Evolutionary conservation across 2,888 invertebrate species (phyloP), one percentile per base, ranked within the genome.

Genomic region (Hypselothyrea guttata): DNA sequence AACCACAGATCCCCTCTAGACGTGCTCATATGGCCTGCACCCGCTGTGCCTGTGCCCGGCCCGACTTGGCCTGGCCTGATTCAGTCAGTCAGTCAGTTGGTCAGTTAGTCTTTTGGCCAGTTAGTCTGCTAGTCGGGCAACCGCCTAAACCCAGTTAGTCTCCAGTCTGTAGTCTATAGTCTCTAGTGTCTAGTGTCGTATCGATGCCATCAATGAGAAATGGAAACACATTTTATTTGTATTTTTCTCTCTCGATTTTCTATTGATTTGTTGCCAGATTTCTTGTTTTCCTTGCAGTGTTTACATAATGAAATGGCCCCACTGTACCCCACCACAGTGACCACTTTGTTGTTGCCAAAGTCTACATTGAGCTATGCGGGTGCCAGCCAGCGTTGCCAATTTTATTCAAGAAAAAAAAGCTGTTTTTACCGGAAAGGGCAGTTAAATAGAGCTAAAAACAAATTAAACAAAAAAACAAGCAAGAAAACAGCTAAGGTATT

Each of bases 211-310:
- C 71, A 71, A 59, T 65, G 56, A 48, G 69, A 78, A 63, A 68
- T 74, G 53, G 53, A 76, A 73, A 67, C 51, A 59, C 44, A 52
- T 68, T 53, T 28, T 54, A 30, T 18, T 38, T 42, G 12, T 9
- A 42, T 31, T 53, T 55, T 59, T 76, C 34, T 34, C 12, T 15
- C 15, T 12, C 35, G 35, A 16, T 78, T 81, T n/a, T 73, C 79
- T 78, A 79, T 84, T 82, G 79, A 79, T 79, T 79, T 83, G 85
- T 82, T 30, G 83, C 84, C 76, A 84, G 72, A 82, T 84, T 78
- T 78, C 75, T 78, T 77, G 78, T 84, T 78, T 82, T 77, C 79
- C 84, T 84, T 84, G 78, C 84, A 56, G 54, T 60, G 83, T 84
- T 79, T 79, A 79, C 67, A 79, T 79, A 79, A 79, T 75, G 76